These are phyloP conservation scores for Micromys minutus DNA, from an alignment of 2,113 vertebrate species.

Conservation along the genomic window DNA sequence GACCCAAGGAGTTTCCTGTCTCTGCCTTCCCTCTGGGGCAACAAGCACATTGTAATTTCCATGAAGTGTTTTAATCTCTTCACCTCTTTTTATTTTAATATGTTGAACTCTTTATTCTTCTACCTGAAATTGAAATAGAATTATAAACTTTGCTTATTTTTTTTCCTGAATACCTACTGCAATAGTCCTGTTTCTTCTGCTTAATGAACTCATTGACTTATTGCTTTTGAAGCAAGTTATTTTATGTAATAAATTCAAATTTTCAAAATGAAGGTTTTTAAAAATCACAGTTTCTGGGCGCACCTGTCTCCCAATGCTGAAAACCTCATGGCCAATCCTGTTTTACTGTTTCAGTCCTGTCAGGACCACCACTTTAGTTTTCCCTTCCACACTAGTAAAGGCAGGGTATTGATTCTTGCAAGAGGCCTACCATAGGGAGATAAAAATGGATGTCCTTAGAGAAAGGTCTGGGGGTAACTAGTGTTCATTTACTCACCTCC, in stretches of 20 bases:
- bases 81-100: no score
- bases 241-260: background rate
- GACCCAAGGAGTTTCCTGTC: background rate
- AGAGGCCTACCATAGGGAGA: background rate
- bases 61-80: no score
- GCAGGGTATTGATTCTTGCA: background rate
- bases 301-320: background rate
- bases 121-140: background rate
- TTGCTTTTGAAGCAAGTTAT: background rate
- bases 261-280: background rate
- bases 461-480: background rate
- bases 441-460: background rate
- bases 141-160: background rate
- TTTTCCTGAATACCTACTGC: background rate
- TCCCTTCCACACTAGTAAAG: background rate
- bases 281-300: background rate
- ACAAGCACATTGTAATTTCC: background rate
- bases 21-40: background rate
- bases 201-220: slow-evolving; percentile 30
- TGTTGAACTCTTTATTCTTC: background rate
- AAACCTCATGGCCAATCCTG: background rate
- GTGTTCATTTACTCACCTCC: background rate
- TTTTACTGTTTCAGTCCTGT: background rate
- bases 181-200: background rate
- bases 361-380: background rate